These are phyloP conservation scores for Sesamia nonagrioides DNA, from an alignment of 1,140 invertebrate species.

Conservation along the genomic window DNA sequence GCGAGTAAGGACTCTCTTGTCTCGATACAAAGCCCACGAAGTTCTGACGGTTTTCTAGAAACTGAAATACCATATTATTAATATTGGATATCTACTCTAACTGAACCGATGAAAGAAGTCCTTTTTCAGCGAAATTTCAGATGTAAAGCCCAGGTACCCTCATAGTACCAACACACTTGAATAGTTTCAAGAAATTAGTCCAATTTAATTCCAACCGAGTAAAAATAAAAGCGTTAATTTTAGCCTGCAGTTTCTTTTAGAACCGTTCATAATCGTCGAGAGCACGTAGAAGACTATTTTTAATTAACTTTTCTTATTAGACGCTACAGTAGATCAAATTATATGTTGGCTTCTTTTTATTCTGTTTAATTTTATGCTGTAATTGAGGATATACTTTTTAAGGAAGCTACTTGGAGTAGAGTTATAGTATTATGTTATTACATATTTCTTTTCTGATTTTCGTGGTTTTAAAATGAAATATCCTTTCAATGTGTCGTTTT, in stretches of 20 bases:
- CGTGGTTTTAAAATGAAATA: too few relatives aligned
- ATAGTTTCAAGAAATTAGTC: conserved; percentile 24
- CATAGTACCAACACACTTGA: neutral
- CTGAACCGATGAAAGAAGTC: neutral
- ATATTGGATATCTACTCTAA: too few relatives aligned
- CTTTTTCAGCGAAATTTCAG: neutral
- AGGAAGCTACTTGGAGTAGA: too few relatives aligned
- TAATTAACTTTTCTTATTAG: conserved; percentile 48
- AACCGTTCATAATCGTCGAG: conserved; percentile 22
- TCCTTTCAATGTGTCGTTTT: too few relatives aligned
- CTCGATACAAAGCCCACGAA: too few relatives aligned
- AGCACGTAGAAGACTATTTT: conserved; percentile 46
- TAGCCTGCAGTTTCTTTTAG: conserved; percentile 18
- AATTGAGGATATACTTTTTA: too few relatives aligned
- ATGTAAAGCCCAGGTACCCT: neutral
- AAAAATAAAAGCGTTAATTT: conserved; percentile 46
- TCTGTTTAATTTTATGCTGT: neutral
- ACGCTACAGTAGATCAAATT: conserved; percentile 46
- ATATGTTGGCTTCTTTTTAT: conserved; percentile 23
- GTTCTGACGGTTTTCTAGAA: too few relatives aligned
- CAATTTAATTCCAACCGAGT: conserved; percentile 19
- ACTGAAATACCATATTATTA: too few relatives aligned
- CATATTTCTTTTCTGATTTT: too few relatives aligned
- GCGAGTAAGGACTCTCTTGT: too few relatives aligned
- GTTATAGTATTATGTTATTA: too few relatives aligned